These are phyloP conservation scores for Lasiurus borealis DNA, from an alignment of 2,113 vertebrate species.

Conservation along the genomic window DNA sequence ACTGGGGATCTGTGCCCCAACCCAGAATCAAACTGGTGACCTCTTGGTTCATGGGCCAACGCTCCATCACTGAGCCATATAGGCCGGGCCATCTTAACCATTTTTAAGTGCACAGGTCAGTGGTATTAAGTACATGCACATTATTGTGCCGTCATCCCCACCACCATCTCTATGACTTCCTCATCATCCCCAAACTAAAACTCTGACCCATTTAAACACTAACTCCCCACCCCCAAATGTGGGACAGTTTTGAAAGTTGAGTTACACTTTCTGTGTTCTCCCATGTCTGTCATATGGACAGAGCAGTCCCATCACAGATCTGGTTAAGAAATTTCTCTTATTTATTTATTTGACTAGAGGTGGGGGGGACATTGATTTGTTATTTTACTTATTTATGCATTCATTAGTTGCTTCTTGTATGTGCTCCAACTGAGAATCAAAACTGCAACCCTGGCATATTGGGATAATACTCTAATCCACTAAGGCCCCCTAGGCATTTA, in stretches of 20 bases:
- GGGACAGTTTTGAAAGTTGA: background rate
- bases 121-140: background rate
- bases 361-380: background rate
- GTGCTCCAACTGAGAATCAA: background rate
- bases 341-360: too few species aligned
- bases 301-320: background rate
- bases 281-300: background rate
- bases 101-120: background rate
- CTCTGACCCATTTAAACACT: background rate
- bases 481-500: too few species aligned
- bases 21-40: too few species aligned
- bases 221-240: fast-evolving
- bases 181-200: background rate
- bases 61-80: too few species aligned
- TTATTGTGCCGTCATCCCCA: background rate
- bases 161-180: background rate
- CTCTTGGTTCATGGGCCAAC: too few species aligned
- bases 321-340: background rate
- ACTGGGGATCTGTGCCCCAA: too few species aligned
- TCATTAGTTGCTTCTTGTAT: background rate
- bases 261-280: background rate
- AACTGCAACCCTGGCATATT: background rate
- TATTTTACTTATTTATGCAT: background rate
- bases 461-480: background rate
- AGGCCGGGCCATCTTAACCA: too few species aligned